phyloP scores from a whole-genome alignment of 2,113 vertebrate genomes.

The Lepidothrix coronata region DNA sequence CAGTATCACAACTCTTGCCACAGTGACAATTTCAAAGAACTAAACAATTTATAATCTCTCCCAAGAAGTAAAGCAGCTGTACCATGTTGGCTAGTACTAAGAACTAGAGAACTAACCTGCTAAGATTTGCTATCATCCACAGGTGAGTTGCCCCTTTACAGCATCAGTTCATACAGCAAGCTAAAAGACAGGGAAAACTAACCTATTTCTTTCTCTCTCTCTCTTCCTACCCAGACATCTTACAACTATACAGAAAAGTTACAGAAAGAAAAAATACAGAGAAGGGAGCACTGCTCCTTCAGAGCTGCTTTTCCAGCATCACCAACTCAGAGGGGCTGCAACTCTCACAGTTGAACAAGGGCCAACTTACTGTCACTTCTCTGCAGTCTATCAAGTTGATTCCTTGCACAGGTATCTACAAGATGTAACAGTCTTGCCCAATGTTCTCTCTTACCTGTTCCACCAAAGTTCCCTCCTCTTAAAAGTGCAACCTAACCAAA shows the following conservation, averaged over 20 bases:
- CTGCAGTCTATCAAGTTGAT: neutral
- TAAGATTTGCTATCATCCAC: neutral
- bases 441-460: neutral
- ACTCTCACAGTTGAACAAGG: neutral
- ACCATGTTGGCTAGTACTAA: neutral
- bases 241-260: neutral
- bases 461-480: neutral
- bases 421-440: neutral
- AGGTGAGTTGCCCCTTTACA: neutral
- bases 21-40: neutral
- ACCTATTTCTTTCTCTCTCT: neutral
- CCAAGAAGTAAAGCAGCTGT: neutral
- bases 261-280: neutral
- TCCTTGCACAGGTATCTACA: neutral
- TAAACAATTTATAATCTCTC: neutral
- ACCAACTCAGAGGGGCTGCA: neutral
- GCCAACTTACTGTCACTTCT: neutral
- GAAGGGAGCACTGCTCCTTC: neutral
- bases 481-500: neutral
- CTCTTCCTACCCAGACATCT: neutral
- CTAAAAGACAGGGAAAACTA: neutral
- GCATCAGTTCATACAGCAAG: neutral
- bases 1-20: neutral
- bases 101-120: neutral
- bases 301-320: neutral